Base-by-base conservation (phyloP, 2,113 vertebrate genomes). In the Nesoenas mayeri region DNA sequence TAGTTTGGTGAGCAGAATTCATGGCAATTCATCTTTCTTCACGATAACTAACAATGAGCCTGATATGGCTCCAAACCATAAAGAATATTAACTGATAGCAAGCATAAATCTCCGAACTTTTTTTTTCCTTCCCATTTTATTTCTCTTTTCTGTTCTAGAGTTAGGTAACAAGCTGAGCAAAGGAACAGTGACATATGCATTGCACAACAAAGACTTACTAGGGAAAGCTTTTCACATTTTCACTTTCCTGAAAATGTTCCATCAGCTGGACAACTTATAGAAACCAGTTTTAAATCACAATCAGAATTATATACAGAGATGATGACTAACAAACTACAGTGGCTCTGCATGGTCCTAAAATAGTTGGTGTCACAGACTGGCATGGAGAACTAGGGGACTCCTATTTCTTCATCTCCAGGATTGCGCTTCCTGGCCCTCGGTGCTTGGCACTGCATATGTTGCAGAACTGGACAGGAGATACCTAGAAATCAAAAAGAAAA, bases 371-470 rank as follows among this genome's bases (percentile, higher is more conserved):
- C 36, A 67, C 40, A 88, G 50, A 56, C 51, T 58, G 21, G 38
- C 26, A 31, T 2, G 19, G 31, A 75, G 42, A 81, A 48, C 32
- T 24, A 80, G 4, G 38, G 12, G 20, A 51, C 21, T 61, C 62
- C 95, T 98, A 98, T 75, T 98, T 98, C 79, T 98, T 98, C 97
- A 99, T 98, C 64, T 99, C 99, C 89, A 99, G 95, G 74, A 99
- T 98, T 58, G 98, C 98, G 24, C 98, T 98, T 94, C 99, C 99
- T 5, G 99, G 99, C 5, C 99, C 98, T 34, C 98, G 98, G 77
- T 97, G 98, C 96, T 99, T 99, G 25, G 99, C 99, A 69, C 99
- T 99, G 98, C 99, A 99, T 98, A 99, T 99, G 96, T 99, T 99
- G 96, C 99, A 99, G 97, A 99, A 99, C 97, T 99, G 99, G 29